phyloP scores from a whole-genome alignment of 2,888 invertebrate species.

The Meiosimyza platycephala region DNA sequence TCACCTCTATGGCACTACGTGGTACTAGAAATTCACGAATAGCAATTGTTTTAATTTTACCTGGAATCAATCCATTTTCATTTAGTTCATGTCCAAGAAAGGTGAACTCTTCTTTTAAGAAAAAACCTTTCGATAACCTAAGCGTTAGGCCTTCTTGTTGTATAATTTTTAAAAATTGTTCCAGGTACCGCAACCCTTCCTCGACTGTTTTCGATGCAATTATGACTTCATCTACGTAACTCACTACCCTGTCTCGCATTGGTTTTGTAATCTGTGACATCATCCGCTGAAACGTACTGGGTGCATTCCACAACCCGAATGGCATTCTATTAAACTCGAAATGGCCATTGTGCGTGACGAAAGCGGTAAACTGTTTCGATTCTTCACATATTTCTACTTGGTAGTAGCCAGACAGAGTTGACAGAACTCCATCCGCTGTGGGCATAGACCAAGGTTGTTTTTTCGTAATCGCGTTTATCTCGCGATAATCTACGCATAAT shows the following conservation, averaged over 20 bases:
- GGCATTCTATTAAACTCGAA: neutral
- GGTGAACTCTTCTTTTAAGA: neutral
- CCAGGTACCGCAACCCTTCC: neutral
- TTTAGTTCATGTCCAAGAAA: neutral
- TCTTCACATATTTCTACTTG: neutral
- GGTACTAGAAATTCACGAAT: neutral
- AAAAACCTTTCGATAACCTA: neutral
- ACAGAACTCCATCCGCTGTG: conserved; percentile 43
- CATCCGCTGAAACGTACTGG: neutral
- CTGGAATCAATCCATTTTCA: neutral
- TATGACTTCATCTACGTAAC: neutral
- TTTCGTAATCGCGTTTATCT: neutral
- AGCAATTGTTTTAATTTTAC: conserved; percentile 6
- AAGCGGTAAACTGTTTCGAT: neutral
- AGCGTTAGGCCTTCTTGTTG: neutral
- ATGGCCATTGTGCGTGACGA: neutral
- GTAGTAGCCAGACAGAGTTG: conserved; percentile 44
- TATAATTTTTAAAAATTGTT: neutral
- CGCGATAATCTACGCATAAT: conserved; percentile 35
- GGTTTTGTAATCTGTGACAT: neutral
- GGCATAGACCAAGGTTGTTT: conserved; percentile 39
- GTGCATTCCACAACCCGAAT: neutral
- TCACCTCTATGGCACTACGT: neutral
- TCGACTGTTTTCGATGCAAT: too few species aligned
- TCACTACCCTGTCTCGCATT: neutral